These are phyloP conservation scores for Danio jaintianensis DNA, from an alignment of 2,797 vertebrate species.

Conservation along the genomic window DNA sequence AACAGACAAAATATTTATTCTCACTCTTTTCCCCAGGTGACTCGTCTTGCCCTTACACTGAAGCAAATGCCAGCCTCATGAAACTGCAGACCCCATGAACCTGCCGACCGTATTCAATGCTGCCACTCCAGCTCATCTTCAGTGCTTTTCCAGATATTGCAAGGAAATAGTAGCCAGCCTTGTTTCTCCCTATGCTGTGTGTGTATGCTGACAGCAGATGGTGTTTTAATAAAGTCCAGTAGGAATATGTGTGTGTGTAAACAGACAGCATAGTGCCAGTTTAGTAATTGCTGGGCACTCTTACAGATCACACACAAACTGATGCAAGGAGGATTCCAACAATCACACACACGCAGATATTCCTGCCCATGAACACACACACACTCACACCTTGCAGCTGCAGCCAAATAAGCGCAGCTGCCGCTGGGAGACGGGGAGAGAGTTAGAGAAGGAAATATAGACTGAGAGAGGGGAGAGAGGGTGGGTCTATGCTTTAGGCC, in stretches of 20 bases:
- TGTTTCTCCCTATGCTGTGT: constrained; percentile 33
- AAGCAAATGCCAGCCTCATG: not conserved
- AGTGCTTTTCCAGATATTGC: constrained; percentile 13
- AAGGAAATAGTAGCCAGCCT: constrained; percentile 16
- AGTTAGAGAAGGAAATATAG: constrained; percentile 47
- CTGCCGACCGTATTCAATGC: constrained; percentile 1
- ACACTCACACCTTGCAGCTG: constrained; percentile 83
- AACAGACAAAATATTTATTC: constrained; percentile 20
- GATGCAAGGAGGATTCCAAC: constrained; percentile 69
- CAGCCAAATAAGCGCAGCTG: constrained; percentile 94
- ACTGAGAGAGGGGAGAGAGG: constrained; percentile 45
- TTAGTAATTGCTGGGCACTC: constrained; percentile 99
- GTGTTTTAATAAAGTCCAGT: constrained; percentile 99
- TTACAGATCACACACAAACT: constrained; percentile 96
- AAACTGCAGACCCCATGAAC: not conserved
- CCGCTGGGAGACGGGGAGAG: constrained; percentile 79
- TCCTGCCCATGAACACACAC: constrained; percentile 54
- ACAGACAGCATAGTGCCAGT: constrained; percentile 97
- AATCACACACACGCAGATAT: constrained; percentile 39
- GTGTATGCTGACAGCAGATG: constrained; percentile 93
- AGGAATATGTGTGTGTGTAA: constrained; percentile 99
- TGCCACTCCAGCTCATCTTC: constrained; percentile 25
- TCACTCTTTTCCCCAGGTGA: constrained; percentile 45
- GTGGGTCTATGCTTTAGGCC: constrained; percentile 35
- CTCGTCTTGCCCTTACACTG: constrained; percentile 26